Evolutionary conservation across 2,113 vertebrate species (phyloP), one percentile per base, ranked within the genome.

Genomic region (Stegostoma tigrinum): DNA sequence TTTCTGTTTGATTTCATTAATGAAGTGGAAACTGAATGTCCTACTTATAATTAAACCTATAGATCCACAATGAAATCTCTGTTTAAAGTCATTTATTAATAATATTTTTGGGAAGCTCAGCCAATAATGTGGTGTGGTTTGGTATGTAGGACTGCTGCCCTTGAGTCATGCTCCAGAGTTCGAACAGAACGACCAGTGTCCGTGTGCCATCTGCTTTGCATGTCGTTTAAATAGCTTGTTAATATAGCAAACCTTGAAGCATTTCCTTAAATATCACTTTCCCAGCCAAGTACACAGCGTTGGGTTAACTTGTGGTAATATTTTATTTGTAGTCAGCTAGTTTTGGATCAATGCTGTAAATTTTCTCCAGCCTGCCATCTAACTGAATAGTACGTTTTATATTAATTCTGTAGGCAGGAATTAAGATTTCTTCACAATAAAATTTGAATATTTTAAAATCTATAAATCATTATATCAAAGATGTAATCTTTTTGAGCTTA

Each of bases 121-220:
- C 80, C 95, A 95, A 89, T 61, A 83, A 95, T 96, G 96, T 80
- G 95, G 97, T 96, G 95, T 96, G 96, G 95, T 96, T 66, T 96
- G 96, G 96, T 96, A 96, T 97, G 96, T 95, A 91, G 95, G 96
- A 96, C 48, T 64, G n/a, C 68, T 93, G n/a, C 96, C 68, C 96
- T 61, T 70, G 0, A 0, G 17, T n/a, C 55, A 38, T 42, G 95
- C 90, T 48, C 68, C 87, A 89, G 95, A 86, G 78, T 67, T 93
- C 95, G 95, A 96, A 97, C 96, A 97, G 96, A 96, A 95, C 80
- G 85, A 42, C 66, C 96, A 96, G 96, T 97, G 96, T 96, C 96
- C 95, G 85, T 96, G n/a, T 83, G 95, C 93, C 96, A 96, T 38
- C 30, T 89, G 78, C 17, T 21, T 90, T 90, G 27, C 87, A 90